A percentile compares a stretch with the other conserved stretches of the same genome.
phyloP scores from a whole-genome alignment of 1,140 invertebrate genomes.

The Drosophila tristis region DNA sequence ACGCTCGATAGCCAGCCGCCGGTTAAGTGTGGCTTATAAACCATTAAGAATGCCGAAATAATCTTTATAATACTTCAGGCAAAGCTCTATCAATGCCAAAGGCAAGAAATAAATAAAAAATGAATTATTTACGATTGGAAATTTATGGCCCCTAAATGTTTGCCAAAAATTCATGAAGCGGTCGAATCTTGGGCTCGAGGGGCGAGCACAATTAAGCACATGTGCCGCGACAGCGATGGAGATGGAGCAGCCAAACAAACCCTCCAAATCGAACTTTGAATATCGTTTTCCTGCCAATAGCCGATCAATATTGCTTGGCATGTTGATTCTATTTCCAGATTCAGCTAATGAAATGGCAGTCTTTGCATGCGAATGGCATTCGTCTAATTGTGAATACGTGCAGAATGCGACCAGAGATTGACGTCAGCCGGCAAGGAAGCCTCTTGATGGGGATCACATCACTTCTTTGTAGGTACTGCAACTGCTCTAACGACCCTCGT shows the following conservation, averaged over 20 bases:
- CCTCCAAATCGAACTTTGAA: constrained; percentile 11
- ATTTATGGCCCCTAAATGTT: constrained; percentile 62
- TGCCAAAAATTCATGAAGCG: constrained; percentile 45
- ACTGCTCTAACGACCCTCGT: constrained; percentile 41
- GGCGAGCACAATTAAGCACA: constrained; percentile 25
- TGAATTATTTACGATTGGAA: constrained; percentile 36
- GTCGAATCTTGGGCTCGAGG: not conserved
- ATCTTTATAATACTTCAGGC: constrained; percentile 27
- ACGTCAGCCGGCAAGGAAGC: constrained; percentile 41
- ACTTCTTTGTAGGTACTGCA: constrained; percentile 5
- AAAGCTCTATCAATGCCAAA: constrained; percentile 48
- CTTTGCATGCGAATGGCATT: constrained; percentile 38
- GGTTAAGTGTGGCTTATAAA: constrained; percentile 31
- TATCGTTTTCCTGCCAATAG: constrained; percentile 34
- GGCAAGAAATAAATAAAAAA: constrained; percentile 35
- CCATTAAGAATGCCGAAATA: constrained; percentile 45
- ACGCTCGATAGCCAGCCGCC: not conserved
- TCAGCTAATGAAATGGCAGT: constrained; percentile 16
- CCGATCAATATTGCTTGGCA: constrained; percentile 22
- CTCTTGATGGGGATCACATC: constrained; percentile 36
- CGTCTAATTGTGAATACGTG: constrained; percentile 34
- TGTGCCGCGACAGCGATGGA: constrained; percentile 32
- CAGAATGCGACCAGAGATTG: constrained; percentile 20
- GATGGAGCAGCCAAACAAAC: constrained; percentile 15
- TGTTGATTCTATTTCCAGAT: constrained; percentile 30